phyloP scores from a whole-genome alignment of 2,888 invertebrate species.

The Syritta pipiens region DNA sequence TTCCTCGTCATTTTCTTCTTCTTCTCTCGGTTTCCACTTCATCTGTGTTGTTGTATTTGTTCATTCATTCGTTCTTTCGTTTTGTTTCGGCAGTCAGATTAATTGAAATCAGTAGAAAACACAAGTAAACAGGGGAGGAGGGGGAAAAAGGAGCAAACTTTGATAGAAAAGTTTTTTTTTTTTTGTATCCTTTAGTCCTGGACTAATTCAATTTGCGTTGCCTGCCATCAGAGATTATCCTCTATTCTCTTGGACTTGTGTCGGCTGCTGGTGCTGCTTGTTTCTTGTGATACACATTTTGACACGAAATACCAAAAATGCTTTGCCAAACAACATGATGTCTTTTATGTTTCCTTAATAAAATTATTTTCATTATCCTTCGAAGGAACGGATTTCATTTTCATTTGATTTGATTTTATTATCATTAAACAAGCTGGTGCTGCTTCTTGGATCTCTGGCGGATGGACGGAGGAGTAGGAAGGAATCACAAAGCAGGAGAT shows the following conservation, averaged over 20 bases:
- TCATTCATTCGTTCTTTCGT: not conserved
- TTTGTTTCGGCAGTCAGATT: slow-evolving; percentile 7
- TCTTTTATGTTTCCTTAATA: slow-evolving; percentile 57
- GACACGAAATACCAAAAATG: slow-evolving; percentile 13
- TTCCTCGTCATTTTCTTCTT: not conserved
- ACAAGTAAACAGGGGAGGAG: slow-evolving; percentile 17
- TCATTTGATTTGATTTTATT: slow-evolving; percentile 59
- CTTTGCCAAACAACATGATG: slow-evolving; percentile 38
- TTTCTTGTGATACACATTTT: too few relatives aligned
- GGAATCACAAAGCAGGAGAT: too few relatives aligned
- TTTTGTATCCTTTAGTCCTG: not conserved
- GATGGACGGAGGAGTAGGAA: too few relatives aligned
- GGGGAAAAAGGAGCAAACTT: too few relatives aligned
- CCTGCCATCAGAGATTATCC: slow-evolving; percentile 54
- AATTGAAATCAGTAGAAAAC: slow-evolving; percentile 43
- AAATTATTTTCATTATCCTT: slow-evolving; percentile 63
- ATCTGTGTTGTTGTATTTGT: not conserved
- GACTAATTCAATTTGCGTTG: slow-evolving; percentile 57
- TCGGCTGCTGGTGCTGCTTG: slow-evolving; percentile 18
- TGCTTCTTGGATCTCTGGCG: too few relatives aligned
- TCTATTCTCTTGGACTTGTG: slow-evolving; percentile 23
- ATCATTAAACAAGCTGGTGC: slow-evolving; percentile 18
- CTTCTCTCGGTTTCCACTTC: not conserved
- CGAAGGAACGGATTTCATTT: slow-evolving; percentile 53
- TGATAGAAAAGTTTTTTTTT: slow-evolving; percentile 37